Evolutionary conservation across 2,888 invertebrate genomes (phyloP).

Genomic region (Seladonia tumulorum): DNA sequence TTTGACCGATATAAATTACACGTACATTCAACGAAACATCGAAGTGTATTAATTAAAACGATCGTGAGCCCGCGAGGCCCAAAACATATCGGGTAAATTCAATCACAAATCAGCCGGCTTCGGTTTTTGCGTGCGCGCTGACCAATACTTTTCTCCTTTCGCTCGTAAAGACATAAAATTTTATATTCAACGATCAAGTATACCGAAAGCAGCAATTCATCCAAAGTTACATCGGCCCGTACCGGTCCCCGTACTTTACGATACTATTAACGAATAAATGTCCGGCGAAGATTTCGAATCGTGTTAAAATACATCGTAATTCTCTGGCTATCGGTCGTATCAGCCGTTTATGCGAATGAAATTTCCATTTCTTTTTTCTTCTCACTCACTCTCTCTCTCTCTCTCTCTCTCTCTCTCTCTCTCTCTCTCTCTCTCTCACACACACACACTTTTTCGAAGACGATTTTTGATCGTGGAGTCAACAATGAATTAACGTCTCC

Average conservation of each 20-base stretch:
- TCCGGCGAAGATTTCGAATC: conserved; percentile 25
- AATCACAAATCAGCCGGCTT: neutral
- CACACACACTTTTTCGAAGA: neutral
- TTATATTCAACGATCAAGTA: conserved; percentile 37
- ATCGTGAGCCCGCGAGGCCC: too few relatives aligned
- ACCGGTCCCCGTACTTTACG: conserved; percentile 32
- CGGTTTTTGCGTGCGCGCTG: neutral
- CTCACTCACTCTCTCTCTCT: neutral
- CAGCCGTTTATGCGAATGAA: conserved; percentile 29
- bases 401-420: neutral
- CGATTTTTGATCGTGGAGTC: neutral
- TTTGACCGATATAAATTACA: conserved; percentile 10
- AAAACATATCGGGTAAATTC: neutral
- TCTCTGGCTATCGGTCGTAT: conserved; percentile 15
- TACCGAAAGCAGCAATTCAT: conserved; percentile 36
- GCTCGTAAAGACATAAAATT: conserved; percentile 39
- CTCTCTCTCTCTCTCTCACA: neutral
- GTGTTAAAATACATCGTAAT: conserved; percentile 25
- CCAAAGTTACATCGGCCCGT: conserved; percentile 18
- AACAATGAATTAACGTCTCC: conserved; percentile 25
- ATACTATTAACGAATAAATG: conserved; percentile 27
- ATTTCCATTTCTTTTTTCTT: neutral
- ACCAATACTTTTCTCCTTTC: conserved; percentile 14
- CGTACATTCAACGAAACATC: neutral
- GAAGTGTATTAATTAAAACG: conserved; percentile 3